Evolutionary conservation across 92 coral and sea anemone species (phyloP).

Genomic region (Phenganax subtilis): DNA sequence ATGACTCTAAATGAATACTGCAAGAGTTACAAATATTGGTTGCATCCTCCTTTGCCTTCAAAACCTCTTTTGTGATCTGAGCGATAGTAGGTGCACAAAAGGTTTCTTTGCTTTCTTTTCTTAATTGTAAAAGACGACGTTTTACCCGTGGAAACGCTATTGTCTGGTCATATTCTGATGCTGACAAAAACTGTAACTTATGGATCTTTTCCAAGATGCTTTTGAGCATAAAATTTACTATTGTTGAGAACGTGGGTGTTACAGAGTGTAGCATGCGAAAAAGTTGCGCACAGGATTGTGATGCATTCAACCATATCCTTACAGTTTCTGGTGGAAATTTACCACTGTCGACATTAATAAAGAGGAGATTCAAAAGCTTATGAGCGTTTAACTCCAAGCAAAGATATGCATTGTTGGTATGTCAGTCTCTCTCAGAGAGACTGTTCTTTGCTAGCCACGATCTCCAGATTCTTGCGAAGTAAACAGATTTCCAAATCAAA

Average conservation of each 20-base stretch:
- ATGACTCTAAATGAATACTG: no score
- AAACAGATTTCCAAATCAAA: neutral
- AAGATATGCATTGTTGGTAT: neutral
- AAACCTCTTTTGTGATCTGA: neutral
- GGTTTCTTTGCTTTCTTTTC: neutral
- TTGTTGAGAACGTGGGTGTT: neutral
- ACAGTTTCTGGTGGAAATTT: neutral
- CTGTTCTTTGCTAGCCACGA: neutral
- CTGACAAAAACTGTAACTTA: neutral
- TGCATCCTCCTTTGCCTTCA: neutral
- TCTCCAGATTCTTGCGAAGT: neutral
- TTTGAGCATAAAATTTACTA: neutral
- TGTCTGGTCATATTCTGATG: neutral
- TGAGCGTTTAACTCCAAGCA: neutral
- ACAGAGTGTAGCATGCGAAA: neutral
- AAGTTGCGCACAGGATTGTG: neutral
- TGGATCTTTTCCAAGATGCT: neutral
- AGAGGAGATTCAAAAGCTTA: neutral
- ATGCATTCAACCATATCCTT: neutral
- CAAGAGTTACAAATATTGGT: no score
- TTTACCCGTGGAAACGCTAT: neutral
- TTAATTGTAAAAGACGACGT: neutral
- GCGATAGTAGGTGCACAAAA: neutral
- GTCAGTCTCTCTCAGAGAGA: neutral
- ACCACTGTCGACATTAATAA: neutral